Base-by-base conservation (phyloP, 2,888 invertebrate species). In the Blomia tropicalis region DNA sequence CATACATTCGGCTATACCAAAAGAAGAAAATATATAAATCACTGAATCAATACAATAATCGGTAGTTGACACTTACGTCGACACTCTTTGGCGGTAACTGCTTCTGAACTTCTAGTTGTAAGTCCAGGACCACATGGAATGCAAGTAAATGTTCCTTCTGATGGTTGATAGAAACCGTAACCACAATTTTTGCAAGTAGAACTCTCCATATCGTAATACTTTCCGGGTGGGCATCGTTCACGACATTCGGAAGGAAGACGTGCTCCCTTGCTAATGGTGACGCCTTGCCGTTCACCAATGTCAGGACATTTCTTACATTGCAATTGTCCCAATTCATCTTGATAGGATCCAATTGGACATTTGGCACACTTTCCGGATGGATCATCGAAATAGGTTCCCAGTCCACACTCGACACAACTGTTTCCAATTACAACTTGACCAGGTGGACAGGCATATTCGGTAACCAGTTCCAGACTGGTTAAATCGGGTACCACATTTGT, bases 401-500 rank as follows among this genome's bases (percentile, higher is more conserved):
- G 83, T 19, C 91, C 84, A 73, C 93, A 93, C 27, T 90, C 87
- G 62, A 91, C 86, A 75, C 93, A 93, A 72, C 89, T 85, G 61
- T 90, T 88, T 47, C 87, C 85, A 79, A 89, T 85, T 0, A 91
- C 88, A 29, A 95, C 93, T 77, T 92, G 88, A 60, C 93, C 93
- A 69, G 82, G 79, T 0, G 89, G 87, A 71, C 95, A 96, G 60
- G 89, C 87, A 71, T 90, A 92, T 73, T 90, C 89, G 0, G 91
- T 90, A 66, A 84, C 81, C n/a, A 95, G 77, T 27, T 80, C 76
- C 64, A 95, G 77, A 2, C 90, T 88, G 11, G 89, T 86, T 63
- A 92, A 87, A 75, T 93, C 92, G 0, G 92, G 90, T 0, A 89
- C 84, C 0, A 92, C 93, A 71, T 92, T 93, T 19, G 93, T 93